Conservation (phyloP, 2,113 vertebrate genomes). For the Pygathrix nemaeus region DNA sequence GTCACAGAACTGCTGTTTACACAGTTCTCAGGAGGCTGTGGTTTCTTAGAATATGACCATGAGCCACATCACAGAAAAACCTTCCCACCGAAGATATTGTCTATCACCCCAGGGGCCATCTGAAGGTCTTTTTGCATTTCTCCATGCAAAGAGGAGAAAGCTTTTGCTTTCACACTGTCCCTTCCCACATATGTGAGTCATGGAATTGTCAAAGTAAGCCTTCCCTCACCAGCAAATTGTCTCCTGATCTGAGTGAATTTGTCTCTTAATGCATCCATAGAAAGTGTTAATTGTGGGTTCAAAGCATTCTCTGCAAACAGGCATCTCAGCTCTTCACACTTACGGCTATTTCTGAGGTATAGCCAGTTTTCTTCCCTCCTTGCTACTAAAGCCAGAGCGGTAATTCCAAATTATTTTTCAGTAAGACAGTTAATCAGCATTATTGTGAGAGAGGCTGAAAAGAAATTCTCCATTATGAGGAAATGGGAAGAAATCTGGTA, state of each 20-base stretch:
- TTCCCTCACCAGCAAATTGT: conserved; percentile 80
- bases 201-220: conserved; percentile 61
- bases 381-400: conserved; percentile 38
- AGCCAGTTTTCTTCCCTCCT: conserved; percentile 67
- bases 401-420: conserved; percentile 60
- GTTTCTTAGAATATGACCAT: conserved; percentile 51
- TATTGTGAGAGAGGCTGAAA: not conserved
- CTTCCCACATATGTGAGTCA: conserved; percentile 73
- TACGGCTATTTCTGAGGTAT: conserved; percentile 69
- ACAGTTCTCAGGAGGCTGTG: conserved; percentile 62
- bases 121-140: conserved; percentile 78
- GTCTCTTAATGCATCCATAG: conserved; percentile 59
- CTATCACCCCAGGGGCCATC: conserved; percentile 76
- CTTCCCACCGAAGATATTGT: conserved; percentile 79
- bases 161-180: conserved; percentile 77
- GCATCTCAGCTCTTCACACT: conserved; percentile 55
- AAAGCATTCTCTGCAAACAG: conserved; percentile 71
- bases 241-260: conserved; percentile 73
- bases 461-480: not conserved
- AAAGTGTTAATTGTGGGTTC: conserved; percentile 50
- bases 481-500: conserved; percentile 61
- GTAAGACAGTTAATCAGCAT: conserved; percentile 59
- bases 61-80: conserved; percentile 51
- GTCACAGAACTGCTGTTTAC: conserved; percentile 66
- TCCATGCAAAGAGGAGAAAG: conserved; percentile 75